Percentiles rank a stretch among this genome's conserved stretches.
Evolutionary conservation across 2,113 vertebrate species (phyloP).

Genomic region (Rhinoptilus africanus): DNA sequence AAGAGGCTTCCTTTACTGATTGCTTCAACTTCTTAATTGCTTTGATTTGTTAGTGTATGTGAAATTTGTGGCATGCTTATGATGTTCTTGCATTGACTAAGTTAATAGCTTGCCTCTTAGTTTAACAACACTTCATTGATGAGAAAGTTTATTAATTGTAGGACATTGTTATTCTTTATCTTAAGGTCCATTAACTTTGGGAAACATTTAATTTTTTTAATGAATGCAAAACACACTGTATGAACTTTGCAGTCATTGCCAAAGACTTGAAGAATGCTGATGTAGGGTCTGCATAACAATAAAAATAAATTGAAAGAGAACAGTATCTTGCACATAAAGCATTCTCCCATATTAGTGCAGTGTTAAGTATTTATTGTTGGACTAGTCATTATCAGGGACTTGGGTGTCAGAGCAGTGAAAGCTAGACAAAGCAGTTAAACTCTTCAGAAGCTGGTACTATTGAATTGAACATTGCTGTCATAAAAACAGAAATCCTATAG

Average conservation of each 20-base stretch:
- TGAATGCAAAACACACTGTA: not conserved
- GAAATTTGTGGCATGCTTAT: not conserved
- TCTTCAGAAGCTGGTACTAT: not conserved
- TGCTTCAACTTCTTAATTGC: not conserved
- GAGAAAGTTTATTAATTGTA: not conserved
- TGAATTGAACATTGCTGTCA: not conserved
- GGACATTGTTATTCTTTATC: not conserved
- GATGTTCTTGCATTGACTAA: not conserved
- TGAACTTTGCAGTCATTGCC: not conserved
- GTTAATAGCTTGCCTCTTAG: not conserved
- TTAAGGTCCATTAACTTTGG: not conserved
- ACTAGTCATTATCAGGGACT: not conserved
- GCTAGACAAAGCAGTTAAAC: slow-evolving; percentile 15
- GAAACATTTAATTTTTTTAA: not conserved
- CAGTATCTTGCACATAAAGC: not conserved
- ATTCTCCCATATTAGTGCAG: not conserved
- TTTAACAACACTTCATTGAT: not conserved
- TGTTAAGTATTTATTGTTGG: slow-evolving; percentile 32
- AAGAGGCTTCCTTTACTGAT: not conserved
- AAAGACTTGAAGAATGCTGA: not conserved
- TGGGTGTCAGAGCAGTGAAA: slow-evolving; percentile 23
- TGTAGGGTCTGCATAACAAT: not conserved
- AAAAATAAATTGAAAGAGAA: not conserved
- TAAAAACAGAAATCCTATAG: not conserved
- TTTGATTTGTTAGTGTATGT: not conserved